Evolutionary conservation across 2,113 vertebrate genomes (phyloP).

Genomic region (Catagonus wagneri): DNA sequence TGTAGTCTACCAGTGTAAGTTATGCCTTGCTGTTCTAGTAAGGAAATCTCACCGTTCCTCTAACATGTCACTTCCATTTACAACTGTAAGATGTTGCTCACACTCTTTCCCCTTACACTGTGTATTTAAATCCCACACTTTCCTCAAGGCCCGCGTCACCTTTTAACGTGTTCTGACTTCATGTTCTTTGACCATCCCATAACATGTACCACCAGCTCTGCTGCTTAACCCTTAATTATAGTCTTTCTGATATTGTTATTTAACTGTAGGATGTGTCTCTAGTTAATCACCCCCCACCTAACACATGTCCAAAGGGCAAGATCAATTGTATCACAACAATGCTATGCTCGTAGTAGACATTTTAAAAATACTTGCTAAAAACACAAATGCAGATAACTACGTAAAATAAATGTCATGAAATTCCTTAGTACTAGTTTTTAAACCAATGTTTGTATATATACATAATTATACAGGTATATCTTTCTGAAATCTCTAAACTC

Average conservation of each 20-base stretch:
- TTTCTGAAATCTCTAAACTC: background rate
- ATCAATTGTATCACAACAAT: background rate
- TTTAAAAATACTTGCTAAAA: constrained; percentile 3
- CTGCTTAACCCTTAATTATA: background rate
- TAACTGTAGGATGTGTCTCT: background rate
- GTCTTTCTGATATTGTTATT: background rate
- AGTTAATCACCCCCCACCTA: background rate
- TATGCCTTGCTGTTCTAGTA: background rate
- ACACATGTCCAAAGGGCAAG: background rate
- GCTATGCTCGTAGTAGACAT: background rate
- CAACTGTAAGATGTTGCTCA: background rate
- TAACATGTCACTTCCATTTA: background rate
- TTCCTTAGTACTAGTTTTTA: background rate
- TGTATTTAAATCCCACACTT: background rate
- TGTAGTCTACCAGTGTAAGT: background rate
- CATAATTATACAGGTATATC: background rate
- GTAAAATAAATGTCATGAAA: background rate
- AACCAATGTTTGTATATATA: background rate
- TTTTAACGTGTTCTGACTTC: background rate
- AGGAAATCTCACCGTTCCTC: background rate
- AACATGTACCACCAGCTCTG: background rate
- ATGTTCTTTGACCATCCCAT: background rate
- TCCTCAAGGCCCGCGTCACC: background rate
- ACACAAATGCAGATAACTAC: background rate
- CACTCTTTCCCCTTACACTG: background rate